Evolutionary conservation across 92 coral and sea anemone genomes (phyloP).

Genomic region (Zoanthus gigantus): DNA sequence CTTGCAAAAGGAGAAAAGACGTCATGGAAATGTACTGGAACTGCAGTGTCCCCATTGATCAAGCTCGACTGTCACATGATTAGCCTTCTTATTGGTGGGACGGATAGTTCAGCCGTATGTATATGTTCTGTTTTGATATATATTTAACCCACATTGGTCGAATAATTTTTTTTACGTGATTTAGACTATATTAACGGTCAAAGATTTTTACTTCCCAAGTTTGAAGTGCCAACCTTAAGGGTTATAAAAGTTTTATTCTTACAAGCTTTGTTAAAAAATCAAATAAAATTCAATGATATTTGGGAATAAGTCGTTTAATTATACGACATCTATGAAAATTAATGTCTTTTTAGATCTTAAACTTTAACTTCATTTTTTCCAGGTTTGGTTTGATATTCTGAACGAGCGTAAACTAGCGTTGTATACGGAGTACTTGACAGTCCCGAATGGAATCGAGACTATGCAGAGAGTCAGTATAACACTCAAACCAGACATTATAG

Average conservation of each 20-base stretch:
- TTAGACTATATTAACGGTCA: too few relatives aligned
- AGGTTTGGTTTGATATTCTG: slow-evolving; percentile 32
- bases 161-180: too few relatives aligned
- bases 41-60: slow-evolving; percentile 26
- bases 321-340: too few relatives aligned
- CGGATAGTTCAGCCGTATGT: background rate
- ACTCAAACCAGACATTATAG: slow-evolving; percentile 6
- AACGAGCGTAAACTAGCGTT: background rate
- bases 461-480: slow-evolving; percentile 26
- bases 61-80: slow-evolving; percentile 31
- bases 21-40: background rate
- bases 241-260: too few relatives aligned
- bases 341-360: too few relatives aligned
- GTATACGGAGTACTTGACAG: background rate
- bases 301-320: too few relatives aligned
- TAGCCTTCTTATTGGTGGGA: slow-evolving; percentile 16
- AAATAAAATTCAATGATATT: too few relatives aligned
- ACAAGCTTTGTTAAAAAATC: background rate
- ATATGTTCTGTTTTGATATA: too few relatives aligned
- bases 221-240: too few relatives aligned
- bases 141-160: too few relatives aligned
- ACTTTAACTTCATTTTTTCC: background rate
- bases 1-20: slow-evolving; percentile 15
- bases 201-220: too few relatives aligned
- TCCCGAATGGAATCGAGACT: slow-evolving; percentile 10